phyloP scores from a whole-genome alignment of 2,888 invertebrate genomes.

The Lottia gigantea region DNA sequence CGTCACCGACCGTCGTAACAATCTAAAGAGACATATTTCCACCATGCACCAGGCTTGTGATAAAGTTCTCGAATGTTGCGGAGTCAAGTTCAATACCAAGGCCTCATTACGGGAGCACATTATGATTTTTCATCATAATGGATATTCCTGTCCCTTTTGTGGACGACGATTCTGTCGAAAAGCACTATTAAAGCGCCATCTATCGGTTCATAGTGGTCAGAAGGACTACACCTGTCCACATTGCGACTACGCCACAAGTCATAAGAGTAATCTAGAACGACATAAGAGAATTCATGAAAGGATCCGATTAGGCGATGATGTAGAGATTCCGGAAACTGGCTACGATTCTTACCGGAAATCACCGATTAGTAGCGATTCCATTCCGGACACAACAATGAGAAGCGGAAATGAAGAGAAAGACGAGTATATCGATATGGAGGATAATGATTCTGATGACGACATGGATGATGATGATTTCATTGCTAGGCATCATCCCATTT shows the following conservation, averaged over 20 bases:
- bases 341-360: conserved; percentile 14
- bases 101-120: conserved; percentile 69
- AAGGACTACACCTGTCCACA: conserved; percentile 68
- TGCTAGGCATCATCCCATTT: neutral
- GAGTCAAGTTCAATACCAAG: conserved; percentile 67
- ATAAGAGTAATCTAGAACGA: conserved; percentile 70
- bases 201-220: conserved; percentile 70
- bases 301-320: conserved; percentile 36
- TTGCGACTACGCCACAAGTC: conserved; percentile 70
- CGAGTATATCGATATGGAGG: conserved; percentile 11
- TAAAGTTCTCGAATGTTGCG: conserved; percentile 67
- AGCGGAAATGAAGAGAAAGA: conserved; percentile 13
- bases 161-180: conserved; percentile 69
- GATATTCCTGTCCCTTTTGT: conserved; percentile 69
- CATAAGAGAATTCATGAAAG: conserved; percentile 64
- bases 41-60: conserved; percentile 69
- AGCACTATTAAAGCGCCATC: conserved; percentile 69
- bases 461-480: conserved; percentile 15
- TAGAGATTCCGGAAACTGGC: conserved; percentile 10
- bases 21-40: conserved; percentile 68
- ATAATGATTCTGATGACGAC: conserved; percentile 17
- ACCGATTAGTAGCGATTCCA: conserved; percentile 16
- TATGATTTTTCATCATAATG: conserved; percentile 67
- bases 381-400: conserved; percentile 30
- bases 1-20: conserved; percentile 67